Base-by-base conservation (phyloP, 2,113 vertebrate genomes). In the Ammodytes dubius region DNA sequence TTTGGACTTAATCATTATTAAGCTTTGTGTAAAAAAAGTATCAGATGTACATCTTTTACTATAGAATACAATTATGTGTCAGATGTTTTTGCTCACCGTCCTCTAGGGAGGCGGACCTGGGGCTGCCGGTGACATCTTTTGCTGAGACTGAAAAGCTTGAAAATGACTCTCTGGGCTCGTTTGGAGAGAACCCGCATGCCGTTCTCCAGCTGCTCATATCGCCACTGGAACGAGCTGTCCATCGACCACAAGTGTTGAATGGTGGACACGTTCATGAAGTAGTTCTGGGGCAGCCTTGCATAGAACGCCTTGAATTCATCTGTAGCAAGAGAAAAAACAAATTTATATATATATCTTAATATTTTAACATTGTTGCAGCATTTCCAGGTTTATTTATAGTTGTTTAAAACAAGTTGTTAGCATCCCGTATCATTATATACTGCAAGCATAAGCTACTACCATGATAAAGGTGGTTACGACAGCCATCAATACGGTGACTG, bases 231-330 rank as follows among this genome's bases (percentile, higher is more conserved):
- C 85, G 94, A 92, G 70, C 94, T 95, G 92, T 99, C 98, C 95
- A 96, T 94, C 11, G 96, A 97, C 97, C 98, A 99, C 94, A 99
- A 91, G 79, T 98, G 97, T 82, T 97, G 96, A 86, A 99, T 95
- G 8, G 95, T 89, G 3, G 98, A 97, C 13, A 96, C 94, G 83
- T 99, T 99, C 93, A 99, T 95, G 93, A 99, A 99, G 72, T 97
- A 96, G 94, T 93, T 97, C 92, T 97, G 95, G 3, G 98, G 97
- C 74, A 99, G 95, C 82, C 97, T 96, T 76, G 96, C 95, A 90
- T 97, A 96, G 84, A 99, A 99, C 40, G 95, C 93, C 86, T 98
- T 99, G 94, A 99, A 99, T 94, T 99, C 98, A 85, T 99, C 98
- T 99, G 92, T 40, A 69, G 15, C 78, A 75, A 84, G 74, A 86